These are phyloP conservation scores for Terebella lapidaria DNA, from an alignment of 2,888 invertebrate species.

Conservation along the genomic window DNA sequence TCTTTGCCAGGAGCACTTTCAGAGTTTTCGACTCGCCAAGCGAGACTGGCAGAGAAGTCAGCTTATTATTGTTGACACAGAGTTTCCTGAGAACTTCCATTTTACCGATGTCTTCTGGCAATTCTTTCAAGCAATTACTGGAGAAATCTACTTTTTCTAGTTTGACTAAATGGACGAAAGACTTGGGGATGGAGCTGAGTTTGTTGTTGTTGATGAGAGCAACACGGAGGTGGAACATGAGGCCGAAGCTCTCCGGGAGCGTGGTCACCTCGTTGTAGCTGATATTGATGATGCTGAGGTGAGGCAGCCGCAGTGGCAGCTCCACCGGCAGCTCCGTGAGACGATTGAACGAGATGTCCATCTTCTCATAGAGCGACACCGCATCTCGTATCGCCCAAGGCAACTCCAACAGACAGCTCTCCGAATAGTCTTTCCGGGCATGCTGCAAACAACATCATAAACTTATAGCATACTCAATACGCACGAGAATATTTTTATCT, in stretches of 20 bases:
- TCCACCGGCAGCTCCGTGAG: constrained; percentile 46
- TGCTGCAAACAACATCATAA: constrained; percentile 42
- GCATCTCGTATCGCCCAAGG: constrained; percentile 47
- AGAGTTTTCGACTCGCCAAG: constrained; percentile 37
- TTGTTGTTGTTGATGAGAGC: constrained; percentile 42
- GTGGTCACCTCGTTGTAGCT: constrained; percentile 44
- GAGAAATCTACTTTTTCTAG: constrained; percentile 49
- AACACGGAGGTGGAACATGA: constrained; percentile 47
- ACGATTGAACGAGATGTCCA: constrained; percentile 48
- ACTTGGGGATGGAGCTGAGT: constrained; percentile 38
- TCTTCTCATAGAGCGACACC: constrained; percentile 47
- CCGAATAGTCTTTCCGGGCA: constrained; percentile 40
- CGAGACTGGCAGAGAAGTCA: constrained; percentile 41
- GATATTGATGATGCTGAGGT: constrained; percentile 45
- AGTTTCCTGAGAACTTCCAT: constrained; percentile 44
- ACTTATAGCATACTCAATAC: neutral
- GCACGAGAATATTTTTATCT: too few species aligned
- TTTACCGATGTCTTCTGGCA: constrained; percentile 43
- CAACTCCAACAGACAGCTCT: constrained; percentile 41
- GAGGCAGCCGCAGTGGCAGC: constrained; percentile 48
- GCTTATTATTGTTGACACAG: constrained; percentile 45
- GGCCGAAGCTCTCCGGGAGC: constrained; percentile 48
- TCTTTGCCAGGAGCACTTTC: constrained; percentile 36
- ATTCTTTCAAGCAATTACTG: constrained; percentile 37
- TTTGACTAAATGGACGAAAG: constrained; percentile 43